Base-by-base conservation (phyloP, 53 echinoderm and acorn worm genomes). In the Stichopus horrens region DNA sequence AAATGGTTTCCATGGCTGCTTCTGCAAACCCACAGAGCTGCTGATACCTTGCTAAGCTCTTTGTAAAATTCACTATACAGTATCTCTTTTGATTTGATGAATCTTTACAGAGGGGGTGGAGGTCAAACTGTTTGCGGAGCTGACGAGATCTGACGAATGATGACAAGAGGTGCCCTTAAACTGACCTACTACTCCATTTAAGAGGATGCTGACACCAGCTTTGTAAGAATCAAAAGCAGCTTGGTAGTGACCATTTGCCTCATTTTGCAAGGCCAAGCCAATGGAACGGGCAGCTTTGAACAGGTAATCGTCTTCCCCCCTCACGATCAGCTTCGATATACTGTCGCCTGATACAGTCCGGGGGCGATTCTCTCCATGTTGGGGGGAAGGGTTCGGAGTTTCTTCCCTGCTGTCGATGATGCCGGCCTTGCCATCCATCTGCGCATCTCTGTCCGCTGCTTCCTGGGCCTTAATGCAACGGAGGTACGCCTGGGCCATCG, bases 211-310 rank as follows among this genome's bases (percentile, higher is more conserved):
- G 55, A 99, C 96, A 7, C 96, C 99, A 5, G 94, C 93, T 77
- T 96, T 99, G 91, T 96, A 99, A n/a, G 93, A 89, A 76, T 94
- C 93, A 98, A 98, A 98, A 56, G 99, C 93, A 52, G 91, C 89
- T 78, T 99, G 94, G 83, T 96, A 99, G 90, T 90, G 93, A 8
- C 94, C 96, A 81, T 92, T 92, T 52, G 96, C 93, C 88, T 96
- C 94, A 63, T 96, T 99, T 71, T 99, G 94, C 63, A 99, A 88
- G 19, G 99, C 99, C 74, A 96, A 53, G 83, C 96, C 91, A 74
- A 99, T 99, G 54, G 96, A 92, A 54, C 88, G 85, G 10, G 96
- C 99, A 7, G 96, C 96, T 81, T 99, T 93, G 67, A 94, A 96
- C 13, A 99, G 89, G 78, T 99, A 99, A 71, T 99, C 99, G 6